Evolutionary conservation across 1,140 invertebrate species (phyloP).

Genomic region (Heliconius nattereri): DNA sequence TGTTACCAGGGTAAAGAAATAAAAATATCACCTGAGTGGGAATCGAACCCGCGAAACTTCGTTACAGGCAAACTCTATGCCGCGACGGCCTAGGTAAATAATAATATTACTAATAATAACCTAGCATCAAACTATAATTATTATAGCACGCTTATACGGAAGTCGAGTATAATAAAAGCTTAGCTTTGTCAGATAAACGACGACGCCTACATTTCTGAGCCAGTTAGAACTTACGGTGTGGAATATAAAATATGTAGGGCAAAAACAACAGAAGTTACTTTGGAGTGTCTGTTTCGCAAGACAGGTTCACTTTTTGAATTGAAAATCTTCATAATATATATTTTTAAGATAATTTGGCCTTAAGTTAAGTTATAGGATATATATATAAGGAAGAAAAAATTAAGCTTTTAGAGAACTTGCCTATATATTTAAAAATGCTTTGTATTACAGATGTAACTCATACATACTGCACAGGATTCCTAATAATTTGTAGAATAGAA

Average conservation of each 20-base stretch:
- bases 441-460: no score
- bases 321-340: neutral
- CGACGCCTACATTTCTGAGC: conserved; percentile 1
- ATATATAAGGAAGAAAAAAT: neutral
- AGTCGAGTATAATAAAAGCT: conserved; percentile 5
- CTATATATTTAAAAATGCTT: no score
- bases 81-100: neutral
- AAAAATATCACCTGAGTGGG: no score
- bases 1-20: no score
- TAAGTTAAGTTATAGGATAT: no score
- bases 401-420: neutral
- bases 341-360: no score
- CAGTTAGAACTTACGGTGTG: neutral
- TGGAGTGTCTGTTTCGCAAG: neutral
- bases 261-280: neutral
- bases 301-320: no score
- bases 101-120: neutral
- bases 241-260: neutral
- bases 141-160: conserved; percentile 1
- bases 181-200: neutral
- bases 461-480: no score
- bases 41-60: no score
- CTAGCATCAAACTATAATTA: neutral
- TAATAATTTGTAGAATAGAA: no score
- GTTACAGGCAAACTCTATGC: no score